These are phyloP conservation scores for Rhopalosiphum maidis DNA, from an alignment of 1,140 invertebrate species.

Conservation along the genomic window DNA sequence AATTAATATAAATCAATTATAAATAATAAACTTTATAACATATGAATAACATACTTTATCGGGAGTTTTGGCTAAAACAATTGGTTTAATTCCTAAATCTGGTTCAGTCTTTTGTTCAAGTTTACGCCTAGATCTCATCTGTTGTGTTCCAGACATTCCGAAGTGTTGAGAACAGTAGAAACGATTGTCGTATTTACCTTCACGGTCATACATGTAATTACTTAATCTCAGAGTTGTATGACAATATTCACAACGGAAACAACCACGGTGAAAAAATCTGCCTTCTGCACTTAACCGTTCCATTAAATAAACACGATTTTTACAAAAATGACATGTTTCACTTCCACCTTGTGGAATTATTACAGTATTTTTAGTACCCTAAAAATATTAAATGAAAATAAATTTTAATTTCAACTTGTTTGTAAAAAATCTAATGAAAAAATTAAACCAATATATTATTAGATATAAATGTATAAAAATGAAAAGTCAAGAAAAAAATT, in stretches of 20 bases:
- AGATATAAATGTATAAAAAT: not conserved
- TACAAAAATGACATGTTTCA: slow-evolving; percentile 86
- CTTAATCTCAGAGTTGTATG: slow-evolving; percentile 73
- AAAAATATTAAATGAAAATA: slow-evolving; percentile 59
- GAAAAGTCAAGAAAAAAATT: not conserved
- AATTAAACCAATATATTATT: not conserved
- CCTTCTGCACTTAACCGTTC: slow-evolving; percentile 86
- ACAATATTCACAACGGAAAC: slow-evolving; percentile 81
- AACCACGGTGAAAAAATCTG: slow-evolving; percentile 84
- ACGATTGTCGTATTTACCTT: slow-evolving; percentile 73
- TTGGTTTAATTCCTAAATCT: slow-evolving; percentile 50
- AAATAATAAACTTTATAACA: not conserved
- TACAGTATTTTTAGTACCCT: slow-evolving; percentile 70
- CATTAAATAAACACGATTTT: slow-evolving; percentile 86
- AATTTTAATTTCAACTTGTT: not conserved
- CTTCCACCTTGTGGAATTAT: slow-evolving; percentile 72
- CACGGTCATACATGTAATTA: slow-evolving; percentile 78
- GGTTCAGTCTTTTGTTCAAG: slow-evolving; percentile 53
- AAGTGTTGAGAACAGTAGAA: slow-evolving; percentile 87
- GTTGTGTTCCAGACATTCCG: slow-evolving; percentile 68
- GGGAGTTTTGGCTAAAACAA: slow-evolving; percentile 62
- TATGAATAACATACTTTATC: slow-evolving; percentile 60
- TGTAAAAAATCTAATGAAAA: not conserved
- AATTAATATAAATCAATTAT: not conserved
- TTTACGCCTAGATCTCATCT: slow-evolving; percentile 61